Conservation (phyloP, 2,113 vertebrate species). For the Syngnathus typhle region DNA sequence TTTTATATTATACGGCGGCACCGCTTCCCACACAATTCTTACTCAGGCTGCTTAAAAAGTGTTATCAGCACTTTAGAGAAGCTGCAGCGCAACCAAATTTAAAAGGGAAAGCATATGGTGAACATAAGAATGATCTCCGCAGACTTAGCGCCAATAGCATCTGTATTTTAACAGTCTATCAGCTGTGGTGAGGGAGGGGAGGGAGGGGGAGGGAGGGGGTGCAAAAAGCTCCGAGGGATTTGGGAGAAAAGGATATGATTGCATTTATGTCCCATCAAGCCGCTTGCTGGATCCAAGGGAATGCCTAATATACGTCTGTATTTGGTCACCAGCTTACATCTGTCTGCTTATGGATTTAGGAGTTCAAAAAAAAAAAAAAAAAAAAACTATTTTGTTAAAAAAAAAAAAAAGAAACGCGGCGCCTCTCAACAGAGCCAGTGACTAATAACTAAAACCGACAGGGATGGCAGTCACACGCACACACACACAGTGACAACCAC, state of each 20-base stretch:
- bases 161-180: conserved; percentile 60
- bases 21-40: conserved; percentile 32
- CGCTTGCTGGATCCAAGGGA: conserved; percentile 58
- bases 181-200: conserved; percentile 31
- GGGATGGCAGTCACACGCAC: conserved; percentile 61
- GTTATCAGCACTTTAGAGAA: conserved; percentile 47
- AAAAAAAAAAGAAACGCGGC: conserved; percentile 28
- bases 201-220: background rate
- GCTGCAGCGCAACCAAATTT: conserved; percentile 34
- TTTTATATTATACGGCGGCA: background rate
- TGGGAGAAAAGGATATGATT: conserved; percentile 62
- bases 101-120: conserved; percentile 37
- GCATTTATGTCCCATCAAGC: conserved; percentile 67
- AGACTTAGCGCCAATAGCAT: conserved; percentile 43
- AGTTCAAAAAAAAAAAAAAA: conserved; percentile 61
- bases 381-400: conserved; percentile 56
- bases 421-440: conserved; percentile 65
- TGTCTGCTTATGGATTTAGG: conserved; percentile 76
- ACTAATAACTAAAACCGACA: conserved; percentile 77
- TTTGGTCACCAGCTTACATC: conserved; percentile 73
- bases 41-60: conserved; percentile 37
- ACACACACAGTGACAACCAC: conserved; percentile 38
- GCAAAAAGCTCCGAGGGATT: conserved; percentile 61
- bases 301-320: conserved; percentile 71
- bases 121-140: conserved; percentile 41